Base-by-base conservation (phyloP, 2,113 vertebrate species). In the Tupaia tana region DNA sequence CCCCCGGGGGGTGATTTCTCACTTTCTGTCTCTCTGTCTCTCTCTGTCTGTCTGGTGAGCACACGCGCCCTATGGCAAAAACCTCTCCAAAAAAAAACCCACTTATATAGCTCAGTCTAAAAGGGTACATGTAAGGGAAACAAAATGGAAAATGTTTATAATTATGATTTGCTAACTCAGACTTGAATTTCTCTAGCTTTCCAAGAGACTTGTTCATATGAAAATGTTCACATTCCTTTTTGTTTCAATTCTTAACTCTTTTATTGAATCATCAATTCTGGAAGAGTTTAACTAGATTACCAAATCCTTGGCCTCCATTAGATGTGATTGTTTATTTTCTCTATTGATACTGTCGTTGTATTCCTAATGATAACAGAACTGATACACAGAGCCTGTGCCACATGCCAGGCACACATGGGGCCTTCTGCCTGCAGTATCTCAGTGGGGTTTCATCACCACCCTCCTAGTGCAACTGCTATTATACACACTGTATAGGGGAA, bases 71-170 rank as follows among this genome's bases (percentile, higher is more conserved):
- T n/a, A n/a, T n/a, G n/a, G n/a, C n/a, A n/a, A n/a, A n/a, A n/a
- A n/a, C n/a, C n/a, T n/a, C n/a, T n/a, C n/a, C n/a, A n/a, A n/a
- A n/a, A n/a, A n/a, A n/a, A n/a, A n/a, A n/a, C n/a, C n/a, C 25
- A 9, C 58, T 90, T 75, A 81, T 10, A 71, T 71, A 86, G 89
- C 94, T 82, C 58, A 82, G 54, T 70, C 67, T 90, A n/a, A 93
- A 93, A 70, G 29, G 4, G 2, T 34, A 0, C 6, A 31, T 56
- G 8, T 24, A 52, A 4, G 25, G 7, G 89, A 87, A 88, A 58
- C n/a, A 93, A 89, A 58, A 93, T 73, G 7, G 25, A 75, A 96
- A 69, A 79, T 29, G 27, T 7, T 73, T n/a, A 77, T 24, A 27
- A 9, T 73, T 31, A 66, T 90, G 71, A 67, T 63, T 13, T 73